These are phyloP conservation scores for Bellardia bayeri DNA, from an alignment of 2,888 invertebrate genomes.

Conservation along the genomic window DNA sequence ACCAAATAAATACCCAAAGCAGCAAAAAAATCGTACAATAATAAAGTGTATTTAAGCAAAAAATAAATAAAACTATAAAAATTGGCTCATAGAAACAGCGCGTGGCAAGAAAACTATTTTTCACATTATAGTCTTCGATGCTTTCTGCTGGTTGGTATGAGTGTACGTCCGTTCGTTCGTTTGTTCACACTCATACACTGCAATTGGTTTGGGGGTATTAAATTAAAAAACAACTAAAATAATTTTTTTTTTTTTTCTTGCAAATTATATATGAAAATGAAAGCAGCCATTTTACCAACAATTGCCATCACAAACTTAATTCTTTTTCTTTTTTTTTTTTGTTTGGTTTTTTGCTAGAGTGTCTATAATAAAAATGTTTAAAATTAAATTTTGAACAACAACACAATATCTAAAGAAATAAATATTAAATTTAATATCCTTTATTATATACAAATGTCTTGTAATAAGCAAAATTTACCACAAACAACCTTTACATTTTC, in stretches of 20 bases:
- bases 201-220: conserved; percentile 23
- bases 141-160: conserved; percentile 6
- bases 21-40: not conserved
- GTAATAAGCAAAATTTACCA: too few species aligned
- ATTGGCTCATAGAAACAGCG: conserved; percentile 65
- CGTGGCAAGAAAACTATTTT: conserved; percentile 64
- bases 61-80: conserved; percentile 22
- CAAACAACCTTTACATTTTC: too few species aligned
- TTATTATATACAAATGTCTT: too few species aligned
- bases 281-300: conserved; percentile 44
- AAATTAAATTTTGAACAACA: conserved; percentile 10
- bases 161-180: not conserved
- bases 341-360: too few species aligned
- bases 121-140: conserved; percentile 8
- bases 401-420: not conserved
- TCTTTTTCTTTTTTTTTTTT: not conserved
- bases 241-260: not conserved
- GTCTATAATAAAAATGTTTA: conserved; percentile 28
- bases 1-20: conserved; percentile 5
- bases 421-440: not conserved
- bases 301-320: conserved; percentile 28
- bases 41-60: conserved; percentile 30
- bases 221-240: conserved; percentile 43
- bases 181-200: not conserved
- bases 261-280: conserved; percentile 56